phyloP scores from a whole-genome alignment of 2,888 invertebrate species.

The Drosophila picticornis region DNA sequence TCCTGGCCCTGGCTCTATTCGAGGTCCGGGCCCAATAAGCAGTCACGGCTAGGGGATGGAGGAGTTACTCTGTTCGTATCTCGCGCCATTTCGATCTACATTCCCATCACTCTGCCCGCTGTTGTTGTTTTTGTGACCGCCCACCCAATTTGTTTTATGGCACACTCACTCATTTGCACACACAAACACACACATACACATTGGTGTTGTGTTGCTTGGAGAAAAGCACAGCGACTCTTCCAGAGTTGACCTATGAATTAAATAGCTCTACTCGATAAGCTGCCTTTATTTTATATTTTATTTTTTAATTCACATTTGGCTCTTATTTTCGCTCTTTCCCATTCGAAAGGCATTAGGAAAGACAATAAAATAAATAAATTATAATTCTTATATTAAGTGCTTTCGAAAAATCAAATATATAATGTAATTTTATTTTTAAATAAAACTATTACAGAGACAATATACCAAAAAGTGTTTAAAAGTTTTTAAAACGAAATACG shows the following conservation, averaged over 20 bases:
- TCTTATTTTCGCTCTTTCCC: background rate
- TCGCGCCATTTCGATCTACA: conserved; percentile 1
- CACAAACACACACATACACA: conserved; percentile 5
- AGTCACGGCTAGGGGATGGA: background rate
- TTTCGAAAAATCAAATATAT: background rate
- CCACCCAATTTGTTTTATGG: conserved; percentile 77
- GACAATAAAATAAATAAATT: background rate
- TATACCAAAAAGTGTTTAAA: background rate
- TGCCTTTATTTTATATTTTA: conserved; percentile 6
- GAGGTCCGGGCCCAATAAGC: conserved; percentile 40
- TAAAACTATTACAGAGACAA: background rate
- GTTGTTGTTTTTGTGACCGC: conserved; percentile 44
- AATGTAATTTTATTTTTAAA: too few relatives aligned
- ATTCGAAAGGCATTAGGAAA: background rate
- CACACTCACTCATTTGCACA: conserved; percentile 37
- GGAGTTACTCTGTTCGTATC: background rate
- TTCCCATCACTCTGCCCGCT: conserved; percentile 14
- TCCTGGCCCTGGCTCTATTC: conserved; percentile 16
- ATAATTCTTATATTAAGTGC: background rate
- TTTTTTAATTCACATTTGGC: background rate
- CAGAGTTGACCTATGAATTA: conserved; percentile 25
- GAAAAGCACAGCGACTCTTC: conserved; percentile 22
- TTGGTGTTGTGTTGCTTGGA: conserved; percentile 1
- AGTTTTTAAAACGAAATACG: background rate
- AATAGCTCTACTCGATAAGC: background rate